phyloP scores from a whole-genome alignment of 64 coral and sea anemone species.

The Porites australiensis region DNA sequence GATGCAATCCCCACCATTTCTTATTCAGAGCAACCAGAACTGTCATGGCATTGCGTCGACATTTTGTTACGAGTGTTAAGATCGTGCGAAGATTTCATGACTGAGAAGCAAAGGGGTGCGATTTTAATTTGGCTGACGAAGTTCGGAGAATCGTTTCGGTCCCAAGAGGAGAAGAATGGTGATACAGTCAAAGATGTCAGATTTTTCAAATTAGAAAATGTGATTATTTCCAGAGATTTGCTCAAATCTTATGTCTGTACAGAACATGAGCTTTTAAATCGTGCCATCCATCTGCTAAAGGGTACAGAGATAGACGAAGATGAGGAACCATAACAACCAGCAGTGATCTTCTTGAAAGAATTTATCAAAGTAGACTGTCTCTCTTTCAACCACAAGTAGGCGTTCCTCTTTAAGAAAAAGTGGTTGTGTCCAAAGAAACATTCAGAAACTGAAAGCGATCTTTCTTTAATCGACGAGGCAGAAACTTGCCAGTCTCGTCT shows the following conservation, averaged over 20 bases:
- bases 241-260: not conserved
- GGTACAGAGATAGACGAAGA: not conserved
- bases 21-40: not conserved
- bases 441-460: too few species aligned
- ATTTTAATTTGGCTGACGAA: not conserved
- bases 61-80: not conserved
- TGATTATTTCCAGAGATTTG: slow-evolving; percentile 6
- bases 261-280: not conserved
- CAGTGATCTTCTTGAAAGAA: not conserved
- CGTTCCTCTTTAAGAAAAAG: too few species aligned
- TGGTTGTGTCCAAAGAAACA: too few species aligned
- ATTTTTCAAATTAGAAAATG: slow-evolving; percentile 1
- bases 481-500: too few species aligned
- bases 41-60: slow-evolving; percentile 15
- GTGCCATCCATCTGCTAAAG: not conserved
- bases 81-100: not conserved
- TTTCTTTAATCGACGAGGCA: too few species aligned
- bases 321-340: not conserved
- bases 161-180: not conserved
- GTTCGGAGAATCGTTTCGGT: not conserved
- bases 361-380: not conserved
- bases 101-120: slow-evolving; percentile 4
- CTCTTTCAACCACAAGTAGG: not conserved
- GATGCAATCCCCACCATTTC: not conserved
- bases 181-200: not conserved